phyloP scores from a whole-genome alignment of 2,113 vertebrate genomes.

The Smithornis capensis region DNA sequence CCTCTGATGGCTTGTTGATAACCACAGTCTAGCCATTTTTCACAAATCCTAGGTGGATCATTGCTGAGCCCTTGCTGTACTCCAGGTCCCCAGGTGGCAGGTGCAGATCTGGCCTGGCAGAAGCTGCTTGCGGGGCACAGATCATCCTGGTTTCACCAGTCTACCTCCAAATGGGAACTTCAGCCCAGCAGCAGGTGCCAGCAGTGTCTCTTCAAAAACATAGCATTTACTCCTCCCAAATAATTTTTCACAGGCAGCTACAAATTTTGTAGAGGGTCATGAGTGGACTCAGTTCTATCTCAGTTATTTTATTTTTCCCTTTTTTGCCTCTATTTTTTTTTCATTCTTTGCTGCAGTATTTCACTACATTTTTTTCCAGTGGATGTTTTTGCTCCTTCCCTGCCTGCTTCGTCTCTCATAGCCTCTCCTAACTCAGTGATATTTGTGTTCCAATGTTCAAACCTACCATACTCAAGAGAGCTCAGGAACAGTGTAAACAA shows the following conservation, averaged over 20 bases:
- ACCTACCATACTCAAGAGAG: conserved; percentile 5
- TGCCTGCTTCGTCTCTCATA: not conserved
- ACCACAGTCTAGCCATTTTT: not conserved
- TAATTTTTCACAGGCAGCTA: not conserved
- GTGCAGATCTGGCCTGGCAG: not conserved
- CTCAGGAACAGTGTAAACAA: conserved; percentile 50
- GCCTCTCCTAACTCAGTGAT: not conserved
- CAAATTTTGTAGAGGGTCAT: not conserved
- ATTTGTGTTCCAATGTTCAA: conserved; percentile 26
- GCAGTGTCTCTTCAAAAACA: not conserved
- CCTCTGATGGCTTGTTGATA: not conserved
- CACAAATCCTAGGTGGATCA: fast-evolving
- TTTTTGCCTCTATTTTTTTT: not conserved
- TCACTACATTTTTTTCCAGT: not conserved
- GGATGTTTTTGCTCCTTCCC: not conserved
- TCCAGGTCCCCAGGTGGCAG: not conserved
- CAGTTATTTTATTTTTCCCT: not conserved
- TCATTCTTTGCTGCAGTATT: conserved; percentile 6
- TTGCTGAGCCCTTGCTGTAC: not conserved
- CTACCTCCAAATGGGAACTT: not conserved
- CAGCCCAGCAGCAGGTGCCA: fast-evolving
- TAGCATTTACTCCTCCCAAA: not conserved
- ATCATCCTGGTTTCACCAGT: not conserved
- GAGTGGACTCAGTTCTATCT: not conserved
- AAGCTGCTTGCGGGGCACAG: fast-evolving